phyloP scores from a whole-genome alignment of 1,140 invertebrate species.

The Ceratina calcarata region DNA sequence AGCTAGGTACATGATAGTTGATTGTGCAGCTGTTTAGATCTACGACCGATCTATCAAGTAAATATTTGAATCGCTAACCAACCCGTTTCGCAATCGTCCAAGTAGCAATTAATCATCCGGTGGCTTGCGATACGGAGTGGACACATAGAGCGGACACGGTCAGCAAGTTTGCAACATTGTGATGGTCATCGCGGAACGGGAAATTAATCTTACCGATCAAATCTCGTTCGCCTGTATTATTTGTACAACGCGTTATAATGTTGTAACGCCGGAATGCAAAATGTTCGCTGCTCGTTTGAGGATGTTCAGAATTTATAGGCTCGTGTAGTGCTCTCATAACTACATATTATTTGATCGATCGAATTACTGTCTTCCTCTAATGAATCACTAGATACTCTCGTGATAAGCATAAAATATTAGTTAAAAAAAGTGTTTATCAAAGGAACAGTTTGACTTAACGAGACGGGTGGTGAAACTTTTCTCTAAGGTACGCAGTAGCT shows the following conservation, averaged over 20 bases:
- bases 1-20: neutral
- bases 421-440: too few relatives aligned
- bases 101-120: conserved; percentile 19
- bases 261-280: too few relatives aligned
- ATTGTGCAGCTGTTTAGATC: conserved; percentile 21
- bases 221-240: neutral
- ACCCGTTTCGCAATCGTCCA: conserved; percentile 4
- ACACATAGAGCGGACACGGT: neutral
- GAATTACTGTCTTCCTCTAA: too few relatives aligned
- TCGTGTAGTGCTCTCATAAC: too few relatives aligned
- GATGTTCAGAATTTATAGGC: too few relatives aligned
- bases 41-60: conserved; percentile 9
- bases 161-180: neutral
- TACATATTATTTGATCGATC: too few relatives aligned
- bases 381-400: too few relatives aligned
- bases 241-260: neutral
- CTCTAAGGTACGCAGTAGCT: neutral
- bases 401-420: too few relatives aligned
- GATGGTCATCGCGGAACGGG: neutral
- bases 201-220: neutral
- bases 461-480: too few relatives aligned
- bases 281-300: too few relatives aligned
- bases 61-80: conserved; percentile 23
- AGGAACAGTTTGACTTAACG: too few relatives aligned
- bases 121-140: neutral